Conservation (phyloP, 2,888 invertebrate species). For the Zonitis immaculata region DNA sequence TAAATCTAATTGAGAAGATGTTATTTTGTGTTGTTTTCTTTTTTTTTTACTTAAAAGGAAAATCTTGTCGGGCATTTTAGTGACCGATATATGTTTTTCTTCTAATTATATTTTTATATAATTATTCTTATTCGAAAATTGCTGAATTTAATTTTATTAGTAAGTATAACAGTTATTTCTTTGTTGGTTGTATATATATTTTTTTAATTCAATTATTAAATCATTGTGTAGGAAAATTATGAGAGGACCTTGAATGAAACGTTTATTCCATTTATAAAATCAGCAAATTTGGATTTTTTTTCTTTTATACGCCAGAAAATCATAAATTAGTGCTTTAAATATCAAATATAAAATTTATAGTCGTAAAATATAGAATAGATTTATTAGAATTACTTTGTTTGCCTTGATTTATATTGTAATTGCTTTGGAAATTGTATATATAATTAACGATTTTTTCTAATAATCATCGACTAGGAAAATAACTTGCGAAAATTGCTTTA, state of each 20-base stretch:
- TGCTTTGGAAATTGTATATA: neutral
- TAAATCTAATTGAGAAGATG: neutral
- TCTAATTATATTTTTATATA: neutral
- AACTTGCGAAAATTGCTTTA: neutral
- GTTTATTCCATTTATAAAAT: constrained; percentile 29
- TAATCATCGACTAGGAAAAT: neutral
- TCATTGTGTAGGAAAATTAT: constrained; percentile 5
- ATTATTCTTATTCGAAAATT: neutral
- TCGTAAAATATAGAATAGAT: neutral
- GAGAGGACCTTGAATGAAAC: constrained; percentile 28
- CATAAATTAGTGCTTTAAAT: neutral
- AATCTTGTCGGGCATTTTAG: neutral
- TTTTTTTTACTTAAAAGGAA: neutral
- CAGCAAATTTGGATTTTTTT: constrained; percentile 18
- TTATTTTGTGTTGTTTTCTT: neutral
- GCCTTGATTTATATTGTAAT: constrained; percentile 2
- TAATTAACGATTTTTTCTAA: neutral
- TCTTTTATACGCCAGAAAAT: neutral
- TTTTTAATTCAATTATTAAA: neutral
- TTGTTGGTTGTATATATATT: constrained; percentile 7
- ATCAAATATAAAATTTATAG: neutral
- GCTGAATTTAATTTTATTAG: neutral
- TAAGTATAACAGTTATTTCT: constrained; percentile 13
- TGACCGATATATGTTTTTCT: neutral
- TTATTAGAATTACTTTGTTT: neutral